These are phyloP conservation scores for Toxonevra muliebris DNA, from an alignment of 2,888 invertebrate species.

Conservation along the genomic window DNA sequence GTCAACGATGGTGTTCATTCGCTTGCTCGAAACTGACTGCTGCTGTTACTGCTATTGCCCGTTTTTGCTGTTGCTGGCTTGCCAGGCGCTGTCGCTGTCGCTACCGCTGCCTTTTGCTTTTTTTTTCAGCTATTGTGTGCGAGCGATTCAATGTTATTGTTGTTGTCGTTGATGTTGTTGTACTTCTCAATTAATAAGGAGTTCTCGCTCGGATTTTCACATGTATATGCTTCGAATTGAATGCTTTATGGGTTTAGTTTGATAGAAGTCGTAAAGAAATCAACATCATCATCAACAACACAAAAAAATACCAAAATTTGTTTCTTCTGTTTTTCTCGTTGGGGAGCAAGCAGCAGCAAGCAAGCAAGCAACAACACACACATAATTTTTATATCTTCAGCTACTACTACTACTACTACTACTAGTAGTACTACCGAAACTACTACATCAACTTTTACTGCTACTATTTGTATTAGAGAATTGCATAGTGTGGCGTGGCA, in stretches of 20 bases:
- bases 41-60: slow-evolving; percentile 20
- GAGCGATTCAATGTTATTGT: slow-evolving; percentile 21
- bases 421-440: too few relatives aligned
- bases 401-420: too few relatives aligned
- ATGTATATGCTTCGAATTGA: slow-evolving; percentile 66
- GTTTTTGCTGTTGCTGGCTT: slow-evolving; percentile 17
- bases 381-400: too few relatives aligned
- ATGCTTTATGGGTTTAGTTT: slow-evolving; percentile 68
- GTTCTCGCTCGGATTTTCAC: slow-evolving; percentile 66
- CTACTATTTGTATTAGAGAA: too few relatives aligned
- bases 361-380: slow-evolving; percentile 10
- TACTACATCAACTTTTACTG: too few relatives aligned
- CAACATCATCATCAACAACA: slow-evolving; percentile 60
- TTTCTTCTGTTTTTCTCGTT: too few relatives aligned
- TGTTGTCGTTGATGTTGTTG: slow-evolving; percentile 41
- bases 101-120: not conserved
- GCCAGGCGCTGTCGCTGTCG: slow-evolving; percentile 21
- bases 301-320: slow-evolving; percentile 22
- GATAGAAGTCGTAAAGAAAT: slow-evolving; percentile 68
- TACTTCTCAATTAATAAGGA: slow-evolving; percentile 64
- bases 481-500: too few relatives aligned
- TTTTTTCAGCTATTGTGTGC: not conserved
- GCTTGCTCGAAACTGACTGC: not conserved
- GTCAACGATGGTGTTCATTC: not conserved
- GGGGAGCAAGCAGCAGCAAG: slow-evolving; percentile 2